Conservation (phyloP, 2,113 vertebrate genomes). For the Phrynosoma blainvillii region DNA sequence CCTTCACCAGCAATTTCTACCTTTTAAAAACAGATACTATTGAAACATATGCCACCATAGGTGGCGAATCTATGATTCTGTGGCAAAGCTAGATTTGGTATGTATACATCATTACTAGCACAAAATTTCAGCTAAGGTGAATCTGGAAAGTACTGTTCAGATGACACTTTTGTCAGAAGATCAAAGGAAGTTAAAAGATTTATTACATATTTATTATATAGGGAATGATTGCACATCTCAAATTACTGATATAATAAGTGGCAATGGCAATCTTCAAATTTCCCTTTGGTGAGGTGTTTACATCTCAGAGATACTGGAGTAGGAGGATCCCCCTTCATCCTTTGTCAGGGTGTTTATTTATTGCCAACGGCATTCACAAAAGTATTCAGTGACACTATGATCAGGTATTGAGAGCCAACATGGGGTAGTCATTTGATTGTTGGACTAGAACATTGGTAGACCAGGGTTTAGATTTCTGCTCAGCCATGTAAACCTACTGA, state of each 20-base stretch:
- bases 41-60: constrained; percentile 27
- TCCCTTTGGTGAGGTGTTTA: neutral
- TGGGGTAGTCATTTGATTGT: too few species aligned
- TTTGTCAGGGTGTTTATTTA: neutral
- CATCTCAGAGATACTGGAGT: neutral
- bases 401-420: too few species aligned
- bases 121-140: neutral
- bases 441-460: too few species aligned
- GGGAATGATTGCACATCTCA: neutral
- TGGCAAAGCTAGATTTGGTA: neutral
- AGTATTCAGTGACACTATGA: too few species aligned
- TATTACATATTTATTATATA: neutral
- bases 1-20: constrained; percentile 28
- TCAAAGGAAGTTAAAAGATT: neutral
- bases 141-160: neutral
- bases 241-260: constrained; percentile 27
- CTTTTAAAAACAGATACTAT: neutral
- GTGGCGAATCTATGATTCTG: neutral
- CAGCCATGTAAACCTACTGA: too few species aligned
- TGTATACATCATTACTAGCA: neutral
- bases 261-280: neutral
- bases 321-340: too few species aligned
- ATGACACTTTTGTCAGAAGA: neutral
- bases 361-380: neutral
- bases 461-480: too few species aligned